Evolutionary conservation across 2,113 vertebrate genomes (phyloP).

Genomic region (Nannobrachium achirus): DNA sequence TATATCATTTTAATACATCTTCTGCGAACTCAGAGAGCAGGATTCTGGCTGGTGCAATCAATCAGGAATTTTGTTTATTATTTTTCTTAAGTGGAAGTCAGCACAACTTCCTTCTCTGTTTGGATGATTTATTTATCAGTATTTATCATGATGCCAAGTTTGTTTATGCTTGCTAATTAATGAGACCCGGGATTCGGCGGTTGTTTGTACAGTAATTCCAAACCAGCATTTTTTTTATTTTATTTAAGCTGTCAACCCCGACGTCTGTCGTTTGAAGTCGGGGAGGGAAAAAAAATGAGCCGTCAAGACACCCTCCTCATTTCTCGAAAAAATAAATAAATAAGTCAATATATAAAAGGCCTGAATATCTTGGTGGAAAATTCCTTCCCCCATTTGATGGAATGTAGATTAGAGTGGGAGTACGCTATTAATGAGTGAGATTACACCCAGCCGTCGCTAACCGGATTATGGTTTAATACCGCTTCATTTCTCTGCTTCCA

Average conservation of each 20-base stretch:
- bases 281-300: constrained; percentile 57
- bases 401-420: constrained; percentile 61
- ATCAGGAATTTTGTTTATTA: no score
- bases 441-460: constrained; percentile 71
- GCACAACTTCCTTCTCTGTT: constrained; percentile 15
- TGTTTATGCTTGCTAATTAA: constrained; percentile 55
- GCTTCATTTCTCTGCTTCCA: constrained; percentile 49
- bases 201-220: constrained; percentile 37
- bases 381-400: constrained; percentile 54
- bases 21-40: no score
- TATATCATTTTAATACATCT: no score
- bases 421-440: constrained; percentile 70
- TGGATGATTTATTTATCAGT: constrained; percentile 16
- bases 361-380: constrained; percentile 49
- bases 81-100: no score
- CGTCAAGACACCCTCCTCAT: constrained; percentile 45
- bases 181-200: constrained; percentile 31
- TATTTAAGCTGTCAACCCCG: constrained; percentile 42
- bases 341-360: constrained; percentile 10
- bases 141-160: constrained; percentile 39
- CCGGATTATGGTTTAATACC: constrained; percentile 70
- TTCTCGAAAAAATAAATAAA: constrained; percentile 13
- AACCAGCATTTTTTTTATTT: background rate
- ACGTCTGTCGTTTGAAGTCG: constrained; percentile 46
- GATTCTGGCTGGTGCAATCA: no score